A percentile compares a stretch with the other conserved stretches of the same genome.
Evolutionary conservation across 2,113 vertebrate genomes (phyloP).

Genomic region (Patagioenas fasciata): DNA sequence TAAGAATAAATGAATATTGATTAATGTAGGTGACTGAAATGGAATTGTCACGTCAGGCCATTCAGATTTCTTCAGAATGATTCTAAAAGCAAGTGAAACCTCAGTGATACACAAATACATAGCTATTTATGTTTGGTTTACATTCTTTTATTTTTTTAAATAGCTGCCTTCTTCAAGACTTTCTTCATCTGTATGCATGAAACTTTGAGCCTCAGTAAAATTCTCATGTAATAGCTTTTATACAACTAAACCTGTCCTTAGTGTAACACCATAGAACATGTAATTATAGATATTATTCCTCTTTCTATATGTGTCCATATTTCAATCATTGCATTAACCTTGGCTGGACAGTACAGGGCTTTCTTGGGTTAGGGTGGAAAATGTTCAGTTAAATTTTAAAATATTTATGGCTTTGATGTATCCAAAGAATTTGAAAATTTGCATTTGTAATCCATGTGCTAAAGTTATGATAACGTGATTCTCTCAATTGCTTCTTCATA

Average conservation of each 20-base stretch:
- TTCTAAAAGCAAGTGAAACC: not conserved
- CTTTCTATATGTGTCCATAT: not conserved
- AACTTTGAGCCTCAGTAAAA: not conserved
- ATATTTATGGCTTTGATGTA: not conserved
- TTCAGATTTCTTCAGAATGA: not conserved
- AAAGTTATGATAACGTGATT: not conserved
- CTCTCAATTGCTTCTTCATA: not conserved
- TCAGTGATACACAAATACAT: not conserved
- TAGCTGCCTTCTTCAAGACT: not conserved
- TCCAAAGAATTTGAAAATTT: not conserved
- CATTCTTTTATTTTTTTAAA: not conserved
- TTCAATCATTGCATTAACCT: not conserved
- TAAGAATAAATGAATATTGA: slow-evolving; percentile 29
- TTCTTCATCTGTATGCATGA: not conserved
- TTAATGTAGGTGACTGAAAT: not conserved
- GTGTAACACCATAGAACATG: not conserved
- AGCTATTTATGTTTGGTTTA: not conserved
- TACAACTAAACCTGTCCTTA: not conserved
- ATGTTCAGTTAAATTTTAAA: not conserved
- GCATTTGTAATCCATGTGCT: rapidly evolving
- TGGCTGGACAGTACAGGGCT: not conserved
- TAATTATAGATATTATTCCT: not conserved
- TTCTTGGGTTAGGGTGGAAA: not conserved
- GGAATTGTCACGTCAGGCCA: not conserved
- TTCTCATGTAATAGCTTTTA: not conserved